Conservation (phyloP, 2,113 vertebrate genomes). For the Tragelaphus buxtoni region DNA sequence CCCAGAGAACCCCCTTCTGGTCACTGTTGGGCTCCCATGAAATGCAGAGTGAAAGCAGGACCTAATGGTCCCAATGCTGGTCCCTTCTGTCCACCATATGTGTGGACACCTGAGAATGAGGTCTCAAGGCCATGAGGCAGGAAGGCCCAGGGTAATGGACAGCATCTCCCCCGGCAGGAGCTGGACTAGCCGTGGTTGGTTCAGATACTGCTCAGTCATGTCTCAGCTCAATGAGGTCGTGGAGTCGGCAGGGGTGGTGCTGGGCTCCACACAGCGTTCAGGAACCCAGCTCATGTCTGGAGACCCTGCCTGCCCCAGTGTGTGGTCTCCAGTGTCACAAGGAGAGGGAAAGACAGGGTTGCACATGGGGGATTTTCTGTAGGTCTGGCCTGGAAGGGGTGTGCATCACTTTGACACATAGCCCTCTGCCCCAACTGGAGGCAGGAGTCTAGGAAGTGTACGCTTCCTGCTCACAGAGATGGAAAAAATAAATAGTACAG, state of each 20-base stretch:
- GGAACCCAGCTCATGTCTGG: not conserved
- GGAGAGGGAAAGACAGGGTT: not conserved
- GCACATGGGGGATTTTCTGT: fast-evolving
- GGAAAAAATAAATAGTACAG: not conserved
- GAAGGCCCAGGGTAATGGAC: not conserved
- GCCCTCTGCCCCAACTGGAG: not conserved
- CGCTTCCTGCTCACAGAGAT: not conserved
- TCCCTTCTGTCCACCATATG: not conserved
- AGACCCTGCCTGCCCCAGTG: not conserved
- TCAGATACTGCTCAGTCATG: not conserved
- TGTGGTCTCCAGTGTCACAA: not conserved
- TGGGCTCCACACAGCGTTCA: not conserved
- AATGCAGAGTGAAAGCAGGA: not conserved
- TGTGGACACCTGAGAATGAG: not conserved
- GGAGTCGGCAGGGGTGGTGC: too few species aligned
- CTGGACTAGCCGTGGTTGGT: not conserved
- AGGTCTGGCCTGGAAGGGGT: not conserved
- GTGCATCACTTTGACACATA: not conserved
- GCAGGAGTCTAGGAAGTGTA: not conserved
- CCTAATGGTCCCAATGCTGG: fast-evolving
- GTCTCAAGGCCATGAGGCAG: not conserved
- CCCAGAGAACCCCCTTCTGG: not conserved
- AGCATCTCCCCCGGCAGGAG: not conserved
- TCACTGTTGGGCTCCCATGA: not conserved
- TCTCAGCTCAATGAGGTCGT: not conserved